Conservation (phyloP, 1,140 invertebrate genomes). For the Heterodera schachtii region DNA sequence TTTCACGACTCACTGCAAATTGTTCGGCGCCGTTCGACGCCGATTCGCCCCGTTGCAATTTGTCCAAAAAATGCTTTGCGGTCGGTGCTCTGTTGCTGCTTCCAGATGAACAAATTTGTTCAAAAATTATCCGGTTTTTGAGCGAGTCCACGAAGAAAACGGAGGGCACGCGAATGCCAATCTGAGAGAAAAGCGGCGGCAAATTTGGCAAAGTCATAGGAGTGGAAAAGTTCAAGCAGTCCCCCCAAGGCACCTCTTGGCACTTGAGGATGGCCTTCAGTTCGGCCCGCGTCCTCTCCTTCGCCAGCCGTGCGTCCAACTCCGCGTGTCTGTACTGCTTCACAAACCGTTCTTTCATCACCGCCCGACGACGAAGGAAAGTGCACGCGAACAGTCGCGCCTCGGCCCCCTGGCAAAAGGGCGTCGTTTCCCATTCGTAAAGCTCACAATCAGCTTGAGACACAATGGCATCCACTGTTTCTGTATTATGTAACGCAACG, state of each 20-base stretch:
- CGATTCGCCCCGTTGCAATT: constrained; percentile 51
- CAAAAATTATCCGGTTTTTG: constrained; percentile 81
- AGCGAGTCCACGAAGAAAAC: constrained; percentile 80
- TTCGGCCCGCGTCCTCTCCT: constrained; percentile 87
- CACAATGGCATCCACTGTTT: too few relatives aligned
- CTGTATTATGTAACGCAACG: too few relatives aligned
- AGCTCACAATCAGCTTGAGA: neutral
- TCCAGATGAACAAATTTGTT: constrained; percentile 78
- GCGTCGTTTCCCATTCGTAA: constrained; percentile 9
- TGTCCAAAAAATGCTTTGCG: constrained; percentile 78
- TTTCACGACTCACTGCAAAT: constrained; percentile 16
- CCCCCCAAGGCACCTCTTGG: constrained; percentile 69
- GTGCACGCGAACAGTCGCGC: constrained; percentile 78
- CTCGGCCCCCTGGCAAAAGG: constrained; percentile 80
- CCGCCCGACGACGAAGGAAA: constrained; percentile 78
- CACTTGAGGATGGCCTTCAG: constrained; percentile 79
- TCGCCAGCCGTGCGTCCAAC: constrained; percentile 80
- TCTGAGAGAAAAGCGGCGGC: constrained; percentile 32
- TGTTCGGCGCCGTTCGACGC: constrained; percentile 29
- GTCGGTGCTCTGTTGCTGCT: constrained; percentile 69
- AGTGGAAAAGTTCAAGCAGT: too few relatives aligned
- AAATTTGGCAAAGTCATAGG: too few relatives aligned
- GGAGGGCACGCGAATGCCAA: constrained; percentile 77
- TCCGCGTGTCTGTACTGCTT: constrained; percentile 87
- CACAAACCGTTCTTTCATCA: constrained; percentile 87